Percentiles rank a stretch among this genome's conserved stretches.
Conservation (phyloP, 2,113 vertebrate species). For the Scalopus aquaticus region DNA sequence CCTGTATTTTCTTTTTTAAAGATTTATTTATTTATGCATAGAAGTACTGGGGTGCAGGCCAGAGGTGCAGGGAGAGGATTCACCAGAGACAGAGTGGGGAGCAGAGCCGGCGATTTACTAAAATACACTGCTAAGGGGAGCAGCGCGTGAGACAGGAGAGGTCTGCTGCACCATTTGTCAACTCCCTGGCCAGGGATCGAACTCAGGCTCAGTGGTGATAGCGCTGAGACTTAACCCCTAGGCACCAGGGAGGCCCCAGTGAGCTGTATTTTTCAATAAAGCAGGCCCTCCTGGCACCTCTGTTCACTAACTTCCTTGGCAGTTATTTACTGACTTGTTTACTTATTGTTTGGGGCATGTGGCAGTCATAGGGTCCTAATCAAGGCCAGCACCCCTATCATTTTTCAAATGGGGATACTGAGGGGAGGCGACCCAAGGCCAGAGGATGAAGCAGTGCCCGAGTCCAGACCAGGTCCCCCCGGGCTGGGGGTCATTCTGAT, state of each 20-base stretch:
- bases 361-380: neutral
- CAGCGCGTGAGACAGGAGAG: neutral
- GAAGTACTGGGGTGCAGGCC: no score
- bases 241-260: no score
- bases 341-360: neutral
- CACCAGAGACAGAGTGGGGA: neutral
- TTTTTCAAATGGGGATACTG: neutral
- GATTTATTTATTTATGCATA: no score
- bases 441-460: neutral
- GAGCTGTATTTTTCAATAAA: neutral
- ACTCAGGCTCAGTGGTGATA: no score
- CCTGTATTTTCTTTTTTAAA: neutral
- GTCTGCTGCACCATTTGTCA: no score
- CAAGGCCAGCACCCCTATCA: neutral
- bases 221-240: no score
- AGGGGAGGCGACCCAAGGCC: neutral
- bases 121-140: neutral
- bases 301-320: neutral
- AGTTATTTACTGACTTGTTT: neutral
- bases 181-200: neutral
- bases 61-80: neutral
- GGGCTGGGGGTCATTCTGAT: neutral
- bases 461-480: neutral
- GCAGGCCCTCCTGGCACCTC: neutral
- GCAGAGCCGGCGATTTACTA: neutral